Base-by-base conservation (phyloP, 2,797 vertebrate species). In the Melanotaenia nigrans region DNA sequence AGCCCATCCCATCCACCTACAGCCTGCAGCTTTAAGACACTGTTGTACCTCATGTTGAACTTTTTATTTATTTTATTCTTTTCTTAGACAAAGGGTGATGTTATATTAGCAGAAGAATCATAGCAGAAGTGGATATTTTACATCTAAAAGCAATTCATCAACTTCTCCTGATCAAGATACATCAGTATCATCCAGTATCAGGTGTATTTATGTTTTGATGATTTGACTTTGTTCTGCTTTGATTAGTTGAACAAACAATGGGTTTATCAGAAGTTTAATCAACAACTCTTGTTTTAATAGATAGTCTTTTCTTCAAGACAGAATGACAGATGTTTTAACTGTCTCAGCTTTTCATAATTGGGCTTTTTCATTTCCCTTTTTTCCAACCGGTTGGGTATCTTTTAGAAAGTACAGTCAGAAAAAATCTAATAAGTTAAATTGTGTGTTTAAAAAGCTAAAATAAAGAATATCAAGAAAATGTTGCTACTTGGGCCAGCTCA, bases 1-100 rank as follows among this genome's bases (percentile, higher is more conserved):
- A 64, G 65, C 60, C 54, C 10, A n/a, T 35, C 49, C 32, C 47
- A 61, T 51, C 56, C 53, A 32, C 62, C 40, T 61, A 36, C 58
- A 60, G 25, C 42, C 72, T 55, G 35, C 40, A 73, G 55, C 61
- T 49, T 55, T 25, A 51, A 78, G 28, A 61, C 60, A 47, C 61
- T 1, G 20, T 61, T 70, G 25, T 18, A 13, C 40, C 57, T 84
- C 57, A 63, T 58, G 61, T 60, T 53, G 63, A 61, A 40, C 33
- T 59, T 47, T 51, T 20, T 16, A 33, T 45, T 45, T 42, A 18
- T 28, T 25, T 11, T 25, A 51, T 4, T 30, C 6, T 71, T 68
- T 35, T 49, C 59, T 56, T 3, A 59, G 30, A 65, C 10, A 71
- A 47, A n/a, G 14, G 16, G 3, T 56, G 18, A 33, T 42, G 30